phyloP scores from a whole-genome alignment of 2,113 vertebrate species.

The Myotis yumanensis region DNA sequence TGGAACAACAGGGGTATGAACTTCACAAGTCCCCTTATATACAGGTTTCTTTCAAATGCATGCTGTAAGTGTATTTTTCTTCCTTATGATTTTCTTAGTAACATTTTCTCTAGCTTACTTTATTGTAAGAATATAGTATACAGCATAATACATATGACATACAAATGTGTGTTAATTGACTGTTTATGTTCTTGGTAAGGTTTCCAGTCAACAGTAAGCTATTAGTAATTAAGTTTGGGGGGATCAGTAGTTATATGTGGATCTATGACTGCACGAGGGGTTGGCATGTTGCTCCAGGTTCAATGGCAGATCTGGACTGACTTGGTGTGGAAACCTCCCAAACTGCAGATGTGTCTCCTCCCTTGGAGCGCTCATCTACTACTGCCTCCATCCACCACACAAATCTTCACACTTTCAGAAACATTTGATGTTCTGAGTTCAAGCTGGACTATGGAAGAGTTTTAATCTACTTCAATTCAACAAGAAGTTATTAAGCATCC shows the following conservation, averaged over 20 bases:
- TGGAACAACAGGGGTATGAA: background rate
- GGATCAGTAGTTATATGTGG: background rate
- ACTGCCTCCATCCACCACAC: background rate
- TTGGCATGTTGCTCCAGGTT: background rate
- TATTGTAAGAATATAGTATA: background rate
- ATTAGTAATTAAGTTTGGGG: background rate
- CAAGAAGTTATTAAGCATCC: background rate
- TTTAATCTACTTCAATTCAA: slow-evolving; percentile 13
- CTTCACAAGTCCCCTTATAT: background rate
- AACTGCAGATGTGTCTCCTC: background rate
- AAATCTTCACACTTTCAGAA: background rate
- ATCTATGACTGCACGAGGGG: background rate
- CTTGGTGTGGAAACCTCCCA: background rate
- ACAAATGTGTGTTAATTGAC: background rate
- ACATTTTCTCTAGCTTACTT: background rate
- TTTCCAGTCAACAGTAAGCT: background rate
- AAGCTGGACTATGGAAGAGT: background rate
- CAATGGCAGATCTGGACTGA: too few species aligned
- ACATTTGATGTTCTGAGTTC: background rate
- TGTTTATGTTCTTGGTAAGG: background rate
- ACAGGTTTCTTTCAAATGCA: background rate
- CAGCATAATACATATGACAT: background rate
- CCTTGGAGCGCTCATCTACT: background rate
- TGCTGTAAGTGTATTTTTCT: background rate
- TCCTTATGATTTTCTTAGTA: background rate